A percentile compares a stretch with the other conserved stretches of the same genome.
phyloP scores from a whole-genome alignment of 2,797 vertebrate genomes.

The Halcyon smyrnensis region DNA sequence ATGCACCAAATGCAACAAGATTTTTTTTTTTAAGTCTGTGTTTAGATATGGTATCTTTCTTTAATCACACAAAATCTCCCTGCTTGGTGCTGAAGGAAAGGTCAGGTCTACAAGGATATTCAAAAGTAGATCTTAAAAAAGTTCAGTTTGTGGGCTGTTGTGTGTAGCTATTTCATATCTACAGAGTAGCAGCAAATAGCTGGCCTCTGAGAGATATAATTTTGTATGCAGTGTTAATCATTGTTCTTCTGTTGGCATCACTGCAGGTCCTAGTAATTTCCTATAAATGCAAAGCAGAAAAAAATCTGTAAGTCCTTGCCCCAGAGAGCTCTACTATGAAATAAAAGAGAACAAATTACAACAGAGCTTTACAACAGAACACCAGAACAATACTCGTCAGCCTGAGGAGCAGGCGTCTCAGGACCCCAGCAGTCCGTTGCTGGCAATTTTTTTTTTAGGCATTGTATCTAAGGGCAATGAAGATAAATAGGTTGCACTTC shows the following conservation, averaged over 20 bases:
- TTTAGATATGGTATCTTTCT: not conserved
- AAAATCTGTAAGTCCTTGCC: not conserved
- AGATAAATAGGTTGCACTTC: constrained; percentile 37
- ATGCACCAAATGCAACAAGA: not conserved
- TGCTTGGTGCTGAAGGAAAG: not conserved
- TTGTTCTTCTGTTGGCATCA: not conserved
- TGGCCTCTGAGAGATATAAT: not conserved
- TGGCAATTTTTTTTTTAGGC: constrained; percentile 24
- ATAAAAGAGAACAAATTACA: constrained; percentile 21
- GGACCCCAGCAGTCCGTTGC: not conserved
- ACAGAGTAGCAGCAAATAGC: not conserved
- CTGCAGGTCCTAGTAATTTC: not conserved
- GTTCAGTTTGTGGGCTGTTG: not conserved
- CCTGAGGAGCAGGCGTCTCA: not conserved
- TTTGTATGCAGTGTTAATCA: not conserved
- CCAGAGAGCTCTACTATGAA: not conserved
- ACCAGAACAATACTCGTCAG: not conserved
- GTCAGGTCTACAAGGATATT: not conserved
- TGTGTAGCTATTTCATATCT: not conserved
- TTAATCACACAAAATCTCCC: not conserved
- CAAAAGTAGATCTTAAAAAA: not conserved
- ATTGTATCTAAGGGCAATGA: constrained; percentile 14
- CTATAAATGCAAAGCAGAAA: not conserved
- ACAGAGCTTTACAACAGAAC: constrained; percentile 15
- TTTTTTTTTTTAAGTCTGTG: not conserved